phyloP scores from a whole-genome alignment of 2,888 invertebrate genomes.

The Charanyca ferruginea region DNA sequence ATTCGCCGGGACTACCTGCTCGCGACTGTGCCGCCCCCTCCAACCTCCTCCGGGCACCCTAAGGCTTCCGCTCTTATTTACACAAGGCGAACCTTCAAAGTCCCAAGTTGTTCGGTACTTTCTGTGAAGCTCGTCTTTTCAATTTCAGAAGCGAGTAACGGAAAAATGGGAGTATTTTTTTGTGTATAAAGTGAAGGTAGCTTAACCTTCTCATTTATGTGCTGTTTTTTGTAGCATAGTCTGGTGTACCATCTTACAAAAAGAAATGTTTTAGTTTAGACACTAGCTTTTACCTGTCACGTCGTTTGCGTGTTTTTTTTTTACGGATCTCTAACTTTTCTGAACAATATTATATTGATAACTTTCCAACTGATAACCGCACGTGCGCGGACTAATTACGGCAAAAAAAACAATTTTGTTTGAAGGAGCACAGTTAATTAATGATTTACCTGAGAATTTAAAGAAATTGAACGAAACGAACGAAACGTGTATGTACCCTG shows the following conservation, averaged over 20 bases:
- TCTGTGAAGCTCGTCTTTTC: conserved; percentile 70
- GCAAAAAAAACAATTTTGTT: too few species aligned
- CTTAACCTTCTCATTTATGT: conserved; percentile 25
- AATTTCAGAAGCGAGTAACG: conserved; percentile 69
- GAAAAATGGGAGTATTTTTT: conserved; percentile 58
- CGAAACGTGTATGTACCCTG: too few species aligned
- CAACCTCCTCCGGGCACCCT: conserved; percentile 60
- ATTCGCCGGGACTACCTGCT: conserved; percentile 76
- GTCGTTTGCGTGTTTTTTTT: too few species aligned
- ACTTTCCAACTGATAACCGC: too few species aligned
- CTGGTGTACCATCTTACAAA: too few species aligned
- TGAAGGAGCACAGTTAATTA: too few species aligned
- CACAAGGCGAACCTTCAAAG: conserved; percentile 82
- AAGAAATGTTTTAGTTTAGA: neutral
- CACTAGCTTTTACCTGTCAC: too few species aligned
- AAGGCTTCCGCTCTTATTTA: conserved; percentile 82
- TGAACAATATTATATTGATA: too few species aligned
- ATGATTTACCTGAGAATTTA: too few species aligned
- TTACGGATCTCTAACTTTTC: too few species aligned
- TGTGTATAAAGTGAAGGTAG: conserved; percentile 27
- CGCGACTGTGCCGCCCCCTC: conserved; percentile 70
- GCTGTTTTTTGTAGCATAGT: conserved; percentile 16
- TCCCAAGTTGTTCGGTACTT: conserved; percentile 78
- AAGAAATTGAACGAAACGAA: too few species aligned
- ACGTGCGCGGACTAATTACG: too few species aligned